Conservation (phyloP, 2,113 vertebrate species). For the Rhinopomastus cyanomelas region DNA sequence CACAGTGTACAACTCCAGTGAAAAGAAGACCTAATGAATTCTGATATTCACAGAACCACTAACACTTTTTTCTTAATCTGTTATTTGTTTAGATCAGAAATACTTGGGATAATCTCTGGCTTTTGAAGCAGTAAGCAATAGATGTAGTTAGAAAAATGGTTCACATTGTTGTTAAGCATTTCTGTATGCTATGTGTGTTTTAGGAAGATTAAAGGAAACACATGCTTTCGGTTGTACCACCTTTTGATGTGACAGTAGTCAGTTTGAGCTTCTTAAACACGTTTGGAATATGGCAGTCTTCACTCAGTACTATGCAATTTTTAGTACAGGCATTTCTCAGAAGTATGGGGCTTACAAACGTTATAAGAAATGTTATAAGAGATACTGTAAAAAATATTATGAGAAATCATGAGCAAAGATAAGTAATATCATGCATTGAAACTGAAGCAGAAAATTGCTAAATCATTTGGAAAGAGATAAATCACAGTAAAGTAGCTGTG, state of each 20-base stretch:
- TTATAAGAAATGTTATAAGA: background rate
- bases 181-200: background rate
- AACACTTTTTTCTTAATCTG: background rate
- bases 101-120: background rate
- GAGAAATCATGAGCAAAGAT: background rate
- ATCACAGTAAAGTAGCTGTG: background rate
- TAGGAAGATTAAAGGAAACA: background rate
- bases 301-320: background rate
- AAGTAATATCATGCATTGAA: background rate
- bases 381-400: background rate
- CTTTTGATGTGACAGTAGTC: background rate
- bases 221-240: background rate
- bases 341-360: background rate
- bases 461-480: background rate
- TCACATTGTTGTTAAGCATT: background rate
- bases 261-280: background rate
- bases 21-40: background rate
- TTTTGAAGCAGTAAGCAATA: background rate
- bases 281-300: background rate
- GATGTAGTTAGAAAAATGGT: background rate
- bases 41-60: background rate
- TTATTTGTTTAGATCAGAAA: background rate
- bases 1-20: background rate
- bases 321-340: background rate
- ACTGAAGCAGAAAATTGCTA: background rate